Conservation (phyloP, 2,888 invertebrate genomes). For the Autographa gamma region DNA sequence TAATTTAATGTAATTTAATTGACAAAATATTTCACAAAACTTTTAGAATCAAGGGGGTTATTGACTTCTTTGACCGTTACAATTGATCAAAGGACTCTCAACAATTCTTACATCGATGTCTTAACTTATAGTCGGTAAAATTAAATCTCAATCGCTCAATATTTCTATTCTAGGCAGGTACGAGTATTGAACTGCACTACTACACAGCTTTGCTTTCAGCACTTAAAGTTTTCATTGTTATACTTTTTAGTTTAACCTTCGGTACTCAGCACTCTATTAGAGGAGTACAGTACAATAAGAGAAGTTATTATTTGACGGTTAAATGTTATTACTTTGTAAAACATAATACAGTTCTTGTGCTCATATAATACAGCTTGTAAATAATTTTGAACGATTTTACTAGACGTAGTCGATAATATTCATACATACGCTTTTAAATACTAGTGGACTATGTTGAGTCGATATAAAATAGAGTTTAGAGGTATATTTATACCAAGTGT, state of each 20-base stretch:
- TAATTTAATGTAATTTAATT: no score
- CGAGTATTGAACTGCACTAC: slow-evolving; percentile 7
- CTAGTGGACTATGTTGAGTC: no score
- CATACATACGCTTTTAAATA: no score
- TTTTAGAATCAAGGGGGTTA: no score
- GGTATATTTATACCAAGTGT: no score
- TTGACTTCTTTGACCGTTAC: no score
- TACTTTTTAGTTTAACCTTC: not conserved
- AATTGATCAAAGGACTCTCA: no score
- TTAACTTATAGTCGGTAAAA: not conserved
- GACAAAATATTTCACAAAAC: no score
- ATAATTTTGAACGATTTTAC: no score
- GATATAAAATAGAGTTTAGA: no score
- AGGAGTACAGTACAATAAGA: not conserved
- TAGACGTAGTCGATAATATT: no score
- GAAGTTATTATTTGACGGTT: not conserved
- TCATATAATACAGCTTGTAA: no score
- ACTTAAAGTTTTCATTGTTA: slow-evolving; percentile 34
- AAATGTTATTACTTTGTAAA: not conserved
- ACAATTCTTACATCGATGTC: not conserved
- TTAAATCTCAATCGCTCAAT: not conserved
- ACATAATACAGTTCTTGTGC: not conserved
- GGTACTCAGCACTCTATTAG: not conserved
- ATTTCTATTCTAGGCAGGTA: slow-evolving; percentile 47
- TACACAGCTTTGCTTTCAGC: slow-evolving; percentile 37